phyloP scores from a whole-genome alignment of 2,797 vertebrate genomes.

The Borostomias antarcticus region DNA sequence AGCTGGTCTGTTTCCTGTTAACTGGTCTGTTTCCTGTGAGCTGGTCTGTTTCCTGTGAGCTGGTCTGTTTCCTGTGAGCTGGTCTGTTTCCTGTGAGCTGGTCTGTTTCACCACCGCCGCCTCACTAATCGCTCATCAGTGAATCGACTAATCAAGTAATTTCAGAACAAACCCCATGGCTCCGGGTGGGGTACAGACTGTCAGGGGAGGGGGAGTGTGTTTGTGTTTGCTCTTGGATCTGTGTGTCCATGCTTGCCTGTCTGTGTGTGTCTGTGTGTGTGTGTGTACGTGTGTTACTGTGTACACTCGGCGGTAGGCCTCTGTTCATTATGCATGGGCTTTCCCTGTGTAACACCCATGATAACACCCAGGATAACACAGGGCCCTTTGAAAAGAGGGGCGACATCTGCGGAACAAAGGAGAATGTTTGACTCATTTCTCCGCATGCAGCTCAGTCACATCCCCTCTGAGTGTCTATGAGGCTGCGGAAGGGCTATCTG shows the following conservation, averaged over 20 bases:
- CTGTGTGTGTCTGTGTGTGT: background rate
- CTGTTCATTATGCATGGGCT: slow-evolving; percentile 5
- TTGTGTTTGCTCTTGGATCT: background rate
- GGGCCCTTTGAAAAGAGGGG: background rate
- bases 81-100: background rate
- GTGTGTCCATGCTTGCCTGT: background rate
- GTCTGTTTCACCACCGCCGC: background rate
- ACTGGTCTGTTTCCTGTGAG: no score
- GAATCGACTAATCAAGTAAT: slow-evolving; percentile 20
- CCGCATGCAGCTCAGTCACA: slow-evolving; percentile 4
- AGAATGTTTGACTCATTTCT: slow-evolving; percentile 11
- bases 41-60: no score
- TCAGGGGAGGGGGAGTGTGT: background rate
- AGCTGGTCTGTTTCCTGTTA: no score
- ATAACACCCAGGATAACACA: slow-evolving; percentile 1
- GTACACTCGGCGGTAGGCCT: background rate
- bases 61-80: slow-evolving; percentile 12
- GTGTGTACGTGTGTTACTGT: background rate
- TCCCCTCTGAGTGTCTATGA: slow-evolving; percentile 8
- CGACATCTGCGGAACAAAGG: slow-evolving; percentile 9
- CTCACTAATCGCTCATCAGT: slow-evolving; percentile 23
- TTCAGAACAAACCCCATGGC: slow-evolving; percentile 31
- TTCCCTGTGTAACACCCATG: no score
- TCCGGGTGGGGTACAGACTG: slow-evolving; percentile 33
- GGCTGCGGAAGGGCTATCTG: background rate